Base-by-base conservation (phyloP, 2,888 invertebrate genomes). In the Aricia artaxerxes region DNA sequence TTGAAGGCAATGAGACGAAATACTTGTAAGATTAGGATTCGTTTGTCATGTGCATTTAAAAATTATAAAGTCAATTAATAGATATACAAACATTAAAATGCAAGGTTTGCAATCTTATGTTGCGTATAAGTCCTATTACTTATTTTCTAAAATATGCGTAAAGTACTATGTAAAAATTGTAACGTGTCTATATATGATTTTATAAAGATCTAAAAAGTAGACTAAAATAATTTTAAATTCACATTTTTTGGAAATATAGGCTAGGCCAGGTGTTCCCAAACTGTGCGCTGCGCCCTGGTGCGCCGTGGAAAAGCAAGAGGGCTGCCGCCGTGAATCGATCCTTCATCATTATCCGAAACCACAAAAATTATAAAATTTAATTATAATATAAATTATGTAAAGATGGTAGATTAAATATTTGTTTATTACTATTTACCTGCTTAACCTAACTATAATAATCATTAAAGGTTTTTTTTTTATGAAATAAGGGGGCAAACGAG, bases 1-100 rank as follows among this genome's bases (percentile, higher is more conserved):
- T 85, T 79, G 82, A 87, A 88, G 89, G 88, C 89, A 89, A 89
- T 88, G 88, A 86, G 81, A 85, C 85, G 79, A 81, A 82, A 82
- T 80, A 80, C 79, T 80, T 80, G 79, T 82, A 78, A 77, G 73
- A 77, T 60, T 80, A 82, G 79, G 79, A 83, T 82, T 82, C 38
- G 83, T 85, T 83, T 82, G 83, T 84, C 83, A 84, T 83, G 81
- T 78, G 81, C 81, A 82, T 80, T 76, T 38, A 35, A 44, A 76
- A 73, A 31, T 2, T 4, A 57, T 57, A 1, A 35, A 76, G 76
- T 76, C 53, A 49, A 35, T 31, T 76, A 53, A 57, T 35, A 31
- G 49, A 13, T 75, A 5, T 24, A 49, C 49, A 49, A 9, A 11
- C 49, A 9, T 53, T 75, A 64, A 64, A 64, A 31, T 31, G 9